These are phyloP conservation scores for Tor tambroides DNA, from an alignment of 2,113 vertebrate species.

Conservation along the genomic window DNA sequence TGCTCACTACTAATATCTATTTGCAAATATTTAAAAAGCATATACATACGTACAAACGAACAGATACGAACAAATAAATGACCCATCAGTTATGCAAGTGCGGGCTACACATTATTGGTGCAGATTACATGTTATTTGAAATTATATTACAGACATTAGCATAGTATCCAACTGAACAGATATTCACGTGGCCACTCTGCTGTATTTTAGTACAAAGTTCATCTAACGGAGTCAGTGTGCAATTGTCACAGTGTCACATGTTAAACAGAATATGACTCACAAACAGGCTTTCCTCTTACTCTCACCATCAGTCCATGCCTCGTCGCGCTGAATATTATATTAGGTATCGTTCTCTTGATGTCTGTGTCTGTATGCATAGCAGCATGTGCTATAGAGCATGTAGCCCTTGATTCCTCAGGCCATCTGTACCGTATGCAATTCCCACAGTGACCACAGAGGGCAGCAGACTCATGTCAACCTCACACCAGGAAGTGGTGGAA, in stretches of 20 bases:
- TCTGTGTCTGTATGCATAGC: conserved; percentile 72
- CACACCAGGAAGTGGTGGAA: neutral
- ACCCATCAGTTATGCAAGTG: conserved; percentile 63
- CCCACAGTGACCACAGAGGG: conserved; percentile 58
- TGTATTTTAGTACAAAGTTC: conserved; percentile 73
- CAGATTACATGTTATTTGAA: conserved; percentile 61
- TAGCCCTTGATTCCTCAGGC: conserved; percentile 63
- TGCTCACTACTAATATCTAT: conserved; percentile 69
- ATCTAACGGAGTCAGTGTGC: conserved; percentile 75
- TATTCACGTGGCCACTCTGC: conserved; percentile 69
- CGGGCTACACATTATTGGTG: conserved; percentile 73
- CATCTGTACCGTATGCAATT: conserved; percentile 69
- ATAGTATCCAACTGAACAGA: conserved; percentile 63
- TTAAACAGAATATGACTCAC: conserved; percentile 71
- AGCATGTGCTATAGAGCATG: conserved; percentile 78
- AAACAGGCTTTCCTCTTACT: conserved; percentile 42
- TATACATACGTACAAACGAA: conserved; percentile 67
- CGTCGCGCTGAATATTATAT: conserved; percentile 67
- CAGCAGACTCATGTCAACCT: conserved; percentile 3
- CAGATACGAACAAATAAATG: conserved; percentile 55
- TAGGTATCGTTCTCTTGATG: conserved; percentile 71
- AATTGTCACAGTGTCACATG: conserved; percentile 70
- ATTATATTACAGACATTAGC: conserved; percentile 58
- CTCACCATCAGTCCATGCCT: conserved; percentile 65
- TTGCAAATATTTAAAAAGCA: conserved; percentile 50